A percentile compares a stretch with the other conserved stretches of the same genome.
Conservation (phyloP, 2,797 vertebrate genomes). For the Peromyscus eremicus region DNA sequence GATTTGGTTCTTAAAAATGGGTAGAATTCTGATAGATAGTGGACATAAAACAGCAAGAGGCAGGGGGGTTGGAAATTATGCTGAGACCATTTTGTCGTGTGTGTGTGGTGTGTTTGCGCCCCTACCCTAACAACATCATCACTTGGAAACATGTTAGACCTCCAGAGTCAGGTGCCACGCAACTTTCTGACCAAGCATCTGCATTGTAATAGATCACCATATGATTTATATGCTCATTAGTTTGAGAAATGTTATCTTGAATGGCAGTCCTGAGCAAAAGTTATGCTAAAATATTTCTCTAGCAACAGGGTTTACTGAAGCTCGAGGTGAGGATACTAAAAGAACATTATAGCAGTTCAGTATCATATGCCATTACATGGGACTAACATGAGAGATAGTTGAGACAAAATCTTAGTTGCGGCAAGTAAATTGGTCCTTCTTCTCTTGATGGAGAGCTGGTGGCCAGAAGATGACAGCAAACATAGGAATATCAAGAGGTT, state of each 20-base stretch:
- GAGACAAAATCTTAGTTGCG: constrained; percentile 20
- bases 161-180: not conserved
- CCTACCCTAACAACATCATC: not conserved
- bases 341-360: not conserved
- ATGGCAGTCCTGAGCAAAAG: not conserved
- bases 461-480: not conserved
- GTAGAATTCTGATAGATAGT: not conserved
- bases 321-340: not conserved
- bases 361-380: not conserved
- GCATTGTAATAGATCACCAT: not conserved
- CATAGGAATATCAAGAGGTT: not conserved
- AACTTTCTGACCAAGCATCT: not conserved
- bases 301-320: not conserved
- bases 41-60: not conserved
- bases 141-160: not conserved
- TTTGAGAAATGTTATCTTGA: constrained; percentile 5
- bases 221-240: not conserved
- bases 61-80: constrained; percentile 4
- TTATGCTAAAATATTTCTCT: constrained; percentile 25
- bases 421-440: not conserved
- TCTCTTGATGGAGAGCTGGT: not conserved
- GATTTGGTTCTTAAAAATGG: constrained; percentile 38
- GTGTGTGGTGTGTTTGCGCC: not conserved
- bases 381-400: not conserved
- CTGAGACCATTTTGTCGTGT: not conserved